Base-by-base conservation (phyloP, 1,140 invertebrate genomes). In the Heliconius hewitsoni region DNA sequence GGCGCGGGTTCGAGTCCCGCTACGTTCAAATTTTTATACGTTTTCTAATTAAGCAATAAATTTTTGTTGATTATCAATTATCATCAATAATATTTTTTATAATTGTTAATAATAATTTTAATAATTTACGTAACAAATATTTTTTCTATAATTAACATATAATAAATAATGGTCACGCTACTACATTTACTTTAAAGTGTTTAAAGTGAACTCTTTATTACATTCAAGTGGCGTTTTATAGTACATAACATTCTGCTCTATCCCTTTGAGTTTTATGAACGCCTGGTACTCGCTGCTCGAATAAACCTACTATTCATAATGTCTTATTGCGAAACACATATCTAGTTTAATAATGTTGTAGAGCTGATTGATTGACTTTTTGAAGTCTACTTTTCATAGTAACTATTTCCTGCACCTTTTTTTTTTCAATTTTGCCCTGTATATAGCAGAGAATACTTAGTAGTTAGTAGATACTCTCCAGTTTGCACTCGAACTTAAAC, bases 221-320 rank as follows among this genome's bases (percentile, higher is more conserved):
- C 9, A 30, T 66, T 66, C 27, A 30, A 66, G 27, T 18, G 27
- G 1, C 60, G 60, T 66, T 23, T 30, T 66, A 13, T 13, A 13
- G 23, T 16, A 30, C 3, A 27, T 66, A 30, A 27, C 60, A 9
- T 27, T 66, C 60, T 66, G 13, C 9, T 11, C 34, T 1, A 66
- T 66, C 60, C 18, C 27, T n/a, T 66, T 11, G 60, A 13, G 27
- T 4, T 3, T 5, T 66, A 66, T 66, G 60, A 27, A 30, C 42
- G 37, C 79, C 79, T 81, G 75, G 79, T 81, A 77, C 79, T 42
- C 55, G 60, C 52, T 66, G 60, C 27, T 66, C 27, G 60, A 27
- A 30, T 66, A 66, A 66, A 66, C 60, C 60, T 66, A 52, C 60
- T 66, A 66, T 66, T 66, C 60, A 30, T 66, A 60, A 60, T 23